Evolutionary conservation across 2,888 invertebrate genomes (phyloP).

Genomic region (Stenichneumon culpator): DNA sequence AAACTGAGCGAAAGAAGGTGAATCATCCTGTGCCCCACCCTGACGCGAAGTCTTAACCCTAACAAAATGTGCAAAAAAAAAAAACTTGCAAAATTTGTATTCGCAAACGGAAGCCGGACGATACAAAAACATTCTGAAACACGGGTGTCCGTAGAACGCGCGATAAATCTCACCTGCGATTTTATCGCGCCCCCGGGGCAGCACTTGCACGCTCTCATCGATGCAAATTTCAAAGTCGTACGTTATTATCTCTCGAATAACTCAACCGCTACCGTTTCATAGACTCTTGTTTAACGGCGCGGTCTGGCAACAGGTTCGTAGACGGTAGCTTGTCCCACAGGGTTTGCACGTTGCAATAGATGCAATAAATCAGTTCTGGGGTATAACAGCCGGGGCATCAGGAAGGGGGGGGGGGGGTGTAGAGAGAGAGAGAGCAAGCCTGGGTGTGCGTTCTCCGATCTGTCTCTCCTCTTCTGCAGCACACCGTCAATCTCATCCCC

Average conservation of each 20-base stretch:
- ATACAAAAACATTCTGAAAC: no score
- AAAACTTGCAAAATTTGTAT: no score
- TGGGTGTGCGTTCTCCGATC: neutral
- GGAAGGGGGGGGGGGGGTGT: neutral
- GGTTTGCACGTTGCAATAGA: slow-evolving; percentile 5
- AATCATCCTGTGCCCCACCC: no score
- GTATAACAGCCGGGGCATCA: slow-evolving; percentile 9
- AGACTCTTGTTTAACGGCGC: slow-evolving; percentile 5
- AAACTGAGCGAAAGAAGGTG: no score
- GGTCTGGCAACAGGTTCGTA: slow-evolving; percentile 18
- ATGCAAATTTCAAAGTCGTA: slow-evolving; percentile 10
- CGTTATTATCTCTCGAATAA: slow-evolving; percentile 8
- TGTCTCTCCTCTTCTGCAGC: neutral
- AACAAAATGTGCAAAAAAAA: no score
- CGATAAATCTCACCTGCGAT: no score
- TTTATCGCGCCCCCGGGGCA: no score
- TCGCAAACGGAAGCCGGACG: no score
- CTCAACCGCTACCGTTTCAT: neutral
- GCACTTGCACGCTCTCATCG: neutral
- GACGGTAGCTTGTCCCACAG: slow-evolving; percentile 24
- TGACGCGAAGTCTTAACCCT: no score
- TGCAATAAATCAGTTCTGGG: slow-evolving; percentile 26
- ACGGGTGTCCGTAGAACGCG: no score
- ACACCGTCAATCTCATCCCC: slow-evolving; percentile 22
- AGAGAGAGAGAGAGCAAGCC: no score